Evolutionary conservation across 2,888 invertebrate species (phyloP).

Genomic region (Vandiemenella viatica): DNA sequence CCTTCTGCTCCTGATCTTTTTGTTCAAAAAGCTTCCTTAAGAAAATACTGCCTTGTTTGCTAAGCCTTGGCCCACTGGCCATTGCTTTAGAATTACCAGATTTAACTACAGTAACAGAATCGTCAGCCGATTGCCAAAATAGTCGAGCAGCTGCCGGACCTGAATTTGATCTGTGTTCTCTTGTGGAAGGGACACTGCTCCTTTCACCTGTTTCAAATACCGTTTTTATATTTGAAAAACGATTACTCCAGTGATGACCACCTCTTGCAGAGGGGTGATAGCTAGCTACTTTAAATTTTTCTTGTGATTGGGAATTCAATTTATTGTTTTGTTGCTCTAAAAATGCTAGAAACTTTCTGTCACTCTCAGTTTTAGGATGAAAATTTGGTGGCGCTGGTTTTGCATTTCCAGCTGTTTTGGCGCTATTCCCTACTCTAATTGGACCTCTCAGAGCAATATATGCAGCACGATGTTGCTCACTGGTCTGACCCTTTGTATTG

Average conservation of each 20-base stretch:
- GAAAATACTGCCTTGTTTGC: conserved; percentile 17
- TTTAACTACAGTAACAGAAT: conserved; percentile 25
- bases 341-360: conserved; percentile 68
- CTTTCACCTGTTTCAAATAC: conserved; percentile 46
- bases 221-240: conserved; percentile 71
- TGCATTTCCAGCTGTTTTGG: conserved; percentile 25
- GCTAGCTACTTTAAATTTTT: conserved; percentile 21
- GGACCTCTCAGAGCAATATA: conserved; percentile 39
- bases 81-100: conserved; percentile 11
- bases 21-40: conserved; percentile 17
- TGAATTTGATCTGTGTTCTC: conserved; percentile 7
- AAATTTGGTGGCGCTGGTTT: conserved; percentile 45
- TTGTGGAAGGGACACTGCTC: conserved; percentile 6
- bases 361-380: conserved; percentile 70
- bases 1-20: conserved; percentile 21
- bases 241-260: conserved; percentile 58
- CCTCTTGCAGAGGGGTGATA: conserved; percentile 25
- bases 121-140: conserved; percentile 48
- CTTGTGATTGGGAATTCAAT: conserved; percentile 23
- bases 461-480: conserved; percentile 22
- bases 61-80: conserved; percentile 24
- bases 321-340: conserved; percentile 54
- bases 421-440: conserved; percentile 31
- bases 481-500: conserved; percentile 3
- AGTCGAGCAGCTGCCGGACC: conserved; percentile 34